Conservation (phyloP, 2,888 invertebrate genomes). For the Dynastes tityus region DNA sequence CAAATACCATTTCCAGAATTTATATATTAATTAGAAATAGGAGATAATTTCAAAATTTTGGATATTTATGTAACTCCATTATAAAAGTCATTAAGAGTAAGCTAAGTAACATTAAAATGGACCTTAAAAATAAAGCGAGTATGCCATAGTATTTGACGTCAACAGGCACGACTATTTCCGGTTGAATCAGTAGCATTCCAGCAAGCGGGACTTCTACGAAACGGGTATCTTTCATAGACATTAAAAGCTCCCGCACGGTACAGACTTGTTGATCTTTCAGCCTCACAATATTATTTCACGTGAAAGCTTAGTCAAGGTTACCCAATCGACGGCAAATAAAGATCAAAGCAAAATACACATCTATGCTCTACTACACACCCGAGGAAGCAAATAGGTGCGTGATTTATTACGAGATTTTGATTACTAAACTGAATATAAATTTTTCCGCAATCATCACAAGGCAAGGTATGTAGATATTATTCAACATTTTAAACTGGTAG, state of each 20-base stretch:
- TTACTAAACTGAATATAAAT: slow-evolving; percentile 3
- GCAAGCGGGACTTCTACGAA: background rate
- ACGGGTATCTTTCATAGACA: background rate
- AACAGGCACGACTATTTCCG: background rate
- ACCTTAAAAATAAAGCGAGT: too few relatives aligned
- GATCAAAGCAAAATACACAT: slow-evolving; percentile 36
- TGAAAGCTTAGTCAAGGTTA: slow-evolving; percentile 36
- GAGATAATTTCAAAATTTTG: too few relatives aligned
- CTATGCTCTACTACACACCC: background rate
- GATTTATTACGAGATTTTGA: slow-evolving; percentile 17
- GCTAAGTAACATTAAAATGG: too few relatives aligned
- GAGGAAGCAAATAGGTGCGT: slow-evolving; percentile 4
- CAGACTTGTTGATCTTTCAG: slow-evolving; percentile 25
- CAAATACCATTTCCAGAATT: too few relatives aligned
- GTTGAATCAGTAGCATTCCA: slow-evolving; percentile 18
- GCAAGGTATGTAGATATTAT: too few relatives aligned
- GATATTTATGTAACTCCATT: too few relatives aligned
- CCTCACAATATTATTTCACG: slow-evolving; percentile 34
- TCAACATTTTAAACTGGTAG: too few relatives aligned
- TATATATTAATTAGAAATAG: too few relatives aligned
- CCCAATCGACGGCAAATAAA: slow-evolving; percentile 22
- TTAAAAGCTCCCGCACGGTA: background rate
- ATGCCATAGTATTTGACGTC: background rate
- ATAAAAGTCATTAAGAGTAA: too few relatives aligned
- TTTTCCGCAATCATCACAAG: background rate